phyloP scores from a whole-genome alignment of 2,797 vertebrate species.

The Pangasius larnaudii region DNA sequence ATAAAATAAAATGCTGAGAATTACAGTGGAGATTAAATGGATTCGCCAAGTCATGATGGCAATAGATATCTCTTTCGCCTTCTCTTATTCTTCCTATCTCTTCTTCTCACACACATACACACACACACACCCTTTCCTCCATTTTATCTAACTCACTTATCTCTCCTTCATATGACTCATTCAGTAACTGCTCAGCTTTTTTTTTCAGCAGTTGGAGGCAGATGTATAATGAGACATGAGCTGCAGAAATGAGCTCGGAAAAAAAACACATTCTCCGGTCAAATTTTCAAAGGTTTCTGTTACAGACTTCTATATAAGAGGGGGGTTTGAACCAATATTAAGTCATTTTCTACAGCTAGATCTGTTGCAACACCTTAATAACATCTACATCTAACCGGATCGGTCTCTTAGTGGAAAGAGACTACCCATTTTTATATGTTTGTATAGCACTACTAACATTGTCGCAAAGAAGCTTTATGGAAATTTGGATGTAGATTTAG shows the following conservation, averaged over 20 bases:
- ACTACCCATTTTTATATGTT: neutral
- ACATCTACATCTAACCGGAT: neutral
- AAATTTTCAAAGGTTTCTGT: neutral
- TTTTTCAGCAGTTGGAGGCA: neutral
- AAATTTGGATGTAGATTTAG: neutral
- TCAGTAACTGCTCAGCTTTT: neutral
- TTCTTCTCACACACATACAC: neutral
- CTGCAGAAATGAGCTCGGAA: neutral
- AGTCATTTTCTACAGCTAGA: neutral
- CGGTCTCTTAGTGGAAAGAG: neutral
- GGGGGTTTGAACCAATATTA: neutral
- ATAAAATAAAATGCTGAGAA: conserved; percentile 12
- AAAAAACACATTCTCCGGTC: neutral
- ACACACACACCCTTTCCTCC: neutral
- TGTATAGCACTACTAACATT: neutral
- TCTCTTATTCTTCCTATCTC: neutral
- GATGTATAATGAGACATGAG: neutral
- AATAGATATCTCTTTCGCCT: conserved; percentile 16
- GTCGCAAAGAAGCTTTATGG: neutral
- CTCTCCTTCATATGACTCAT: conserved; percentile 11
- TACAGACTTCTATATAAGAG: neutral
- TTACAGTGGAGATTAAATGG: neutral
- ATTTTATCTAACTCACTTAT: neutral
- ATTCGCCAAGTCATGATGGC: neutral
- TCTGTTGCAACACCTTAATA: neutral